phyloP scores from a whole-genome alignment of 2,797 vertebrate genomes.

The Labeo calbasu region DNA sequence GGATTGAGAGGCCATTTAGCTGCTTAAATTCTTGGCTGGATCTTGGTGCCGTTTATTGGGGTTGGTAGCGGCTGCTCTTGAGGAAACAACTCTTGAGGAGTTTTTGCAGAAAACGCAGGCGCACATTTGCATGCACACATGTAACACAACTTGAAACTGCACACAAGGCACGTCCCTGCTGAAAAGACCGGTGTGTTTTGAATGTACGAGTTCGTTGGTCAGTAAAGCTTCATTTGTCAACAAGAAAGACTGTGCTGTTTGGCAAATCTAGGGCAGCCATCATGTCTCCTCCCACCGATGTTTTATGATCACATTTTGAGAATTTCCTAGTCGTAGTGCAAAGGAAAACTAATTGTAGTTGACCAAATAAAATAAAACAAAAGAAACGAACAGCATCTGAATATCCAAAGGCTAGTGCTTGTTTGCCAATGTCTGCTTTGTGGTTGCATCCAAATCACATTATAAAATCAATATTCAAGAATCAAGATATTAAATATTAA shows the following conservation, averaged over 20 bases:
- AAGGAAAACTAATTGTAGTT: not conserved
- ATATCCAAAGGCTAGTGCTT: not conserved
- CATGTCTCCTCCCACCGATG: not conserved
- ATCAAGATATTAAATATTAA: not conserved
- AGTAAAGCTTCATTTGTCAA: slow-evolving; percentile 9
- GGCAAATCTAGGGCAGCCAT: not conserved
- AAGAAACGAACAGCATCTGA: not conserved
- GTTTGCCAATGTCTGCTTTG: not conserved
- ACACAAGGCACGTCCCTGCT: slow-evolving; percentile 2
- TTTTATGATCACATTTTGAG: not conserved
- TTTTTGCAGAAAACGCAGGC: not conserved
- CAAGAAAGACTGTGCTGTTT: not conserved
- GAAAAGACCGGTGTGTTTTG: slow-evolving; percentile 1
- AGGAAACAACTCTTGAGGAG: not conserved
- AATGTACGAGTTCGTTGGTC: not conserved
- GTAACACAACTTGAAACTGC: not conserved
- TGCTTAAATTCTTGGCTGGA: slow-evolving; percentile 23
- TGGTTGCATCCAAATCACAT: not conserved
- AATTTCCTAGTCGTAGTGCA: not conserved
- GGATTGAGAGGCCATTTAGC: slow-evolving; percentile 17
- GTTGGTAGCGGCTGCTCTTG: not conserved
- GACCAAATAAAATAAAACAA: not conserved
- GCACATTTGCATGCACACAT: slow-evolving; percentile 18
- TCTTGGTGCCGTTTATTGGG: not conserved
- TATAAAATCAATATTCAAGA: slow-evolving; percentile 12